Evolutionary conservation across 2,888 invertebrate species (phyloP).

Genomic region (Actias luna): DNA sequence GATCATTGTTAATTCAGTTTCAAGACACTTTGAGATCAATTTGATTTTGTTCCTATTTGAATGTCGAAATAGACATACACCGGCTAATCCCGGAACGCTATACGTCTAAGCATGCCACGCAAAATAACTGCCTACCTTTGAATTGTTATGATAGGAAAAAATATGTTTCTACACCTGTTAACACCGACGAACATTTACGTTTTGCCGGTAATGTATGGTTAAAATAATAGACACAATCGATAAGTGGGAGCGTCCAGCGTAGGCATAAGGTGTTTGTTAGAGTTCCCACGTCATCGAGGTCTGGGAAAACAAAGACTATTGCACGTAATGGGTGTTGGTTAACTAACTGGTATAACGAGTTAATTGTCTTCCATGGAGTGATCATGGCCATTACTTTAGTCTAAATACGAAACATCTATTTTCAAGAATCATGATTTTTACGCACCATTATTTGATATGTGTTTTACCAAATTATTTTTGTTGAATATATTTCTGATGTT

Average conservation of each 20-base stretch:
- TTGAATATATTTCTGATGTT: too few relatives aligned
- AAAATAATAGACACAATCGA: conserved; percentile 8
- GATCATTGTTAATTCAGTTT: too few relatives aligned
- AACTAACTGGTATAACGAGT: background rate
- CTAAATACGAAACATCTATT: too few relatives aligned
- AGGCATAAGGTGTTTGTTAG: background rate
- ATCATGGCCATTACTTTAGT: background rate
- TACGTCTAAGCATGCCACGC: too few relatives aligned
- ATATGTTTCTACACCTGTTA: background rate
- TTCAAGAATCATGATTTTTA: too few relatives aligned
- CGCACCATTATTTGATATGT: too few relatives aligned
- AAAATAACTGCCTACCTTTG: background rate
- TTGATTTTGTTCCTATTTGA: too few relatives aligned
- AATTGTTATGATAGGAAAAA: background rate
- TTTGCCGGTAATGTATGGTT: background rate
- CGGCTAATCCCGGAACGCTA: too few relatives aligned
- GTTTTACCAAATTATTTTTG: too few relatives aligned
- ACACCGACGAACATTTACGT: background rate
- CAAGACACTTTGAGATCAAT: too few relatives aligned
- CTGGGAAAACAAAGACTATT: conserved; percentile 8
- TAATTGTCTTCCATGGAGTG: background rate
- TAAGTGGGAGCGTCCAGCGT: conserved; percentile 7
- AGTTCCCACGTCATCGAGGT: background rate
- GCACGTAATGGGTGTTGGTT: conserved; percentile 1
- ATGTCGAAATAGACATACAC: too few relatives aligned